Base-by-base conservation (phyloP, 2,113 vertebrate genomes). In the Thunnus maccoyii region DNA sequence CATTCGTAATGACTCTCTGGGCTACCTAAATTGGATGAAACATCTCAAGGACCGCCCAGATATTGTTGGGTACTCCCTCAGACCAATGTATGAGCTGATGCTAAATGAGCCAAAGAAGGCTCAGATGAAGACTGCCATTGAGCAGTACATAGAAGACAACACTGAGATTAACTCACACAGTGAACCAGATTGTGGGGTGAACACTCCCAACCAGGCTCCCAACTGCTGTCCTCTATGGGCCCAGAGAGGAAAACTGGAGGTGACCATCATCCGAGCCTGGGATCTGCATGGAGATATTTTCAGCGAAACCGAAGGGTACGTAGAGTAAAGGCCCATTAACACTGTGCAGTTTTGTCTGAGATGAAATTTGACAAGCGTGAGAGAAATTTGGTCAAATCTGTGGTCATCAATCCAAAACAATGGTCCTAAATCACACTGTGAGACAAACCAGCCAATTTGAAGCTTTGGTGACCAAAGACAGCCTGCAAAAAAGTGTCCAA, bases 121-220 rank as follows among this genome's bases (percentile, higher is more conserved):
- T 18, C 75, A 65, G n/a, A 18, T 88, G 81, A 86, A 86, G 68
- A 66, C 58, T 1, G 80, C 88, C 25, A 78, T 80, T n/a, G 58
- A 76, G 47, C 22, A 83, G 20, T 91, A 92, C 57, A 1, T 92
- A 18, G 17, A 32, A 9, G 77, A 80, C 48, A 89, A 17, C 0
- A 63, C 36, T 0, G 11, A 70, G 25, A 58, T 1, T 2, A 47
- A 18, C 0, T 57, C 56, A 5, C 10, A 22, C 2, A 13, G 2
- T 0, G 12, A 30, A 30, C 27, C 27, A 30, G 0, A 30, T 30
- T 30, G 27, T 30, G n/a, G n/a, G n/a, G n/a, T n/a, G n/a, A n/a
- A n/a, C n/a, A n/a, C n/a, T n/a, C 6, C 73, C 8, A 79, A 75
- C 1, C 15, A 76, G 16, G 57, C 32, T 8, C 1, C 22, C 12